Evolutionary conservation across 2,797 vertebrate genomes (phyloP), one percentile per base, ranked within the genome.

Genomic region (Coregonus suidteri): DNA sequence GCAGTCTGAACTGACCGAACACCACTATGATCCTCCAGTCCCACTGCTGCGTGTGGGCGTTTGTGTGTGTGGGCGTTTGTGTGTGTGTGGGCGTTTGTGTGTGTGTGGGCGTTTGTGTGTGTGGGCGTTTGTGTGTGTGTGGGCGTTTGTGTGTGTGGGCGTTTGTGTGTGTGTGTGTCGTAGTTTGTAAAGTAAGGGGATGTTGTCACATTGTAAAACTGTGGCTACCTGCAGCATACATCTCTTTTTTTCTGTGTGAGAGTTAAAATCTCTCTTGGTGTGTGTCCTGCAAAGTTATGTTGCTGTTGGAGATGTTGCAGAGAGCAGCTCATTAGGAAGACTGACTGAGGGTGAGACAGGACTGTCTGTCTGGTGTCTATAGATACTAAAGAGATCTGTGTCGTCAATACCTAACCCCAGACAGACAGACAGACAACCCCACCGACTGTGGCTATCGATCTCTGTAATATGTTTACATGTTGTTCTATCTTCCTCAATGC

Each of bases 1-100:
- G 34, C 74, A 81, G 70, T 41, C 76, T 74, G 54, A 62, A 20
- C 34, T 47, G 77, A 83, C 70, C 76, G 35, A 37, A n/a, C 34
- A 74, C 73, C 56, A 74, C 52, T 16, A 54, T 73, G n/a, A 47
- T 72, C 34, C 16, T 41, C 31, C 18, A 75, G 35, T 18, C 16
- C n/a, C 18, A 14, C 14, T 31, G 9, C 64, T 31, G 11, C 9
- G 9, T 47, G 41, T 47, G 41, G 9, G 41, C 2, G 2, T 47
- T 47, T 11, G 41, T 7, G 6, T 1, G 6, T 41, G 37, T 41
- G 37, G 37, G 6, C 1, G 6, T 37, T 41, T 1, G 6, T 65
- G 62, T 41, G 37, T 5, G 5, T 37, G 35, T 37, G 35, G 2
- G 7, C 2, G 6, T 37, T 41, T 1, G 37, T 65, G 62, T 4